Conservation (phyloP, 2,888 invertebrate genomes). For the Morpho helenor region DNA sequence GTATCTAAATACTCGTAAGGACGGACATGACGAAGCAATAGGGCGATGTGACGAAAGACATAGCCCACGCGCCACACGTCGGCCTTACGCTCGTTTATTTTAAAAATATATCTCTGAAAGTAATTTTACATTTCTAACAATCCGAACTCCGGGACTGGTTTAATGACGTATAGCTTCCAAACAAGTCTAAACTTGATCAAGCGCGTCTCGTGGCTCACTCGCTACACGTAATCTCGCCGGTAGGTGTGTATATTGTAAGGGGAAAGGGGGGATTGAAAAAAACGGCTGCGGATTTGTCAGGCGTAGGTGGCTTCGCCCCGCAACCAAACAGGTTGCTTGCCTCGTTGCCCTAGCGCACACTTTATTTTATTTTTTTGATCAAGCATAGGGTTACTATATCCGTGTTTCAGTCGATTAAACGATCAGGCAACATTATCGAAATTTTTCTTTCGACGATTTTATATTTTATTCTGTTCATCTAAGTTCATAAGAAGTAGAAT, state of each 20-base stretch:
- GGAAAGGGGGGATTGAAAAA: slow-evolving; percentile 36
- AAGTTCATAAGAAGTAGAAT: slow-evolving; percentile 36
- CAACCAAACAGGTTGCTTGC: slow-evolving; percentile 67
- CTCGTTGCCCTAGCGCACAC: slow-evolving; percentile 57
- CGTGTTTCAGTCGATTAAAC: slow-evolving; percentile 15
- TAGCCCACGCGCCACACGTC: slow-evolving; percentile 21
- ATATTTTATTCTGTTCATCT: slow-evolving; percentile 20
- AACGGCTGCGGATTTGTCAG: slow-evolving; percentile 70
- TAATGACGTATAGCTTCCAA: slow-evolving; percentile 34
- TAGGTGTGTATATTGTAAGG: slow-evolving; percentile 28
- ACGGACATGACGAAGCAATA: slow-evolving; percentile 1
- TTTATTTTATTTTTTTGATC: slow-evolving; percentile 61
- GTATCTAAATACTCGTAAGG: slow-evolving; percentile 6
- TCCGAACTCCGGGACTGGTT: slow-evolving; percentile 28
- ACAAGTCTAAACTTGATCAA: slow-evolving; percentile 63
- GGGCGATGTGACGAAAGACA: slow-evolving; percentile 19
- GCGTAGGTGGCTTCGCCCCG: slow-evolving; percentile 63
- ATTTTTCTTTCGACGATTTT: too few species aligned
- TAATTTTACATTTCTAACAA: slow-evolving; percentile 31
- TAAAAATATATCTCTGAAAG: slow-evolving; percentile 17
- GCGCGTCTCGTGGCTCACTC: slow-evolving; percentile 39
- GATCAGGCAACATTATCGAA: too few species aligned
- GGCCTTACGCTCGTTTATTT: slow-evolving; percentile 10
- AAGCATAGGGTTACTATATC: slow-evolving; percentile 52
- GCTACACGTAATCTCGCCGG: slow-evolving; percentile 29